Percentiles rank a stretch among this genome's conserved stretches.
Conservation (phyloP, 2,888 invertebrate species). For the Eupithecia vulgata region DNA sequence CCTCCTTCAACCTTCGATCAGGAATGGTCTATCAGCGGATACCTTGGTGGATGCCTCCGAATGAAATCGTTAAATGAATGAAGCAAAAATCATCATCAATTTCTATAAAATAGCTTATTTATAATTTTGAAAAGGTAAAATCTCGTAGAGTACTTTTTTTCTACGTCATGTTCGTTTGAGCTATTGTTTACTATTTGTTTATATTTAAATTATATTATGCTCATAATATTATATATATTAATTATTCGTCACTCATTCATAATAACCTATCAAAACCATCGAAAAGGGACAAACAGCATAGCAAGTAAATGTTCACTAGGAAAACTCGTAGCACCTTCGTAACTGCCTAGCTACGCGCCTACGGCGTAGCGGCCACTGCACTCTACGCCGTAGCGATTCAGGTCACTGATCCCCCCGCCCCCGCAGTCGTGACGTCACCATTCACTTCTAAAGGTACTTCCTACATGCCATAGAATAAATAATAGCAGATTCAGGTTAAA, state of each 20-base stretch:
- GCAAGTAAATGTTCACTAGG: background rate
- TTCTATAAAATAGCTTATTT: background rate
- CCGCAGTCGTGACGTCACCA: slow-evolving; percentile 42
- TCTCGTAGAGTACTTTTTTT: background rate
- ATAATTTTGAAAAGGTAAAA: background rate
- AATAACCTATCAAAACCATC: background rate
- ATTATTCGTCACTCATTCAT: no score
- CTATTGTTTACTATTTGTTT: no score
- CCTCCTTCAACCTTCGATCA: background rate
- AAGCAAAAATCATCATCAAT: background rate
- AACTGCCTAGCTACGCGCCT: slow-evolving; percentile 50
- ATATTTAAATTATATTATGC: no score
- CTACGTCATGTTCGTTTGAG: no score
- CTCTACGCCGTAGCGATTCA: slow-evolving; percentile 75
- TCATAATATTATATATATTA: no score
- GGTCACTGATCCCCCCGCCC: slow-evolving; percentile 64
- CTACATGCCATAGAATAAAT: background rate
- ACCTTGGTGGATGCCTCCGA: background rate
- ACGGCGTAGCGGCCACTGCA: slow-evolving; percentile 73
- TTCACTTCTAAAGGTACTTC: slow-evolving; percentile 21
- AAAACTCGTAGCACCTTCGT: slow-evolving; percentile 16
- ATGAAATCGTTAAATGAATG: background rate
- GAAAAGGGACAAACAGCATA: background rate
- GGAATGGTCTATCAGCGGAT: no score
- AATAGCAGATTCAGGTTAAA: background rate